Percentiles rank a stretch among this genome's conserved stretches.
Evolutionary conservation across 2,888 invertebrate species (phyloP).

Genomic region (Amphipoea lucens): DNA sequence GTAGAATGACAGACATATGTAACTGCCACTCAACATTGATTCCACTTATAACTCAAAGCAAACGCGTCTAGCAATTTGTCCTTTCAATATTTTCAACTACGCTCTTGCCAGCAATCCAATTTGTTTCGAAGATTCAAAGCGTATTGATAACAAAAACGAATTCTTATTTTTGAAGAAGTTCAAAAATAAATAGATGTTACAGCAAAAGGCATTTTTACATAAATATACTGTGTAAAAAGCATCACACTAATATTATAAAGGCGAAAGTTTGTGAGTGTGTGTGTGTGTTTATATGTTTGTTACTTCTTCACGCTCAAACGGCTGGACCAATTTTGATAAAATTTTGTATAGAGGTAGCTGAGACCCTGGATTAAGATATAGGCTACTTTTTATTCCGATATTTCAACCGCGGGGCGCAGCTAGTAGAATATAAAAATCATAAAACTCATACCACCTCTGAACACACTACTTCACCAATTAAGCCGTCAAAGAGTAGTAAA

Average conservation of each 20-base stretch:
- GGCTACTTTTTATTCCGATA: too few relatives aligned
- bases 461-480: slow-evolving; percentile 5
- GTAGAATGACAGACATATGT: slow-evolving; percentile 14
- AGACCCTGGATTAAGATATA: too few relatives aligned
- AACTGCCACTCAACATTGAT: slow-evolving; percentile 34
- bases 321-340: too few relatives aligned
- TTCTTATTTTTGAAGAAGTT: background rate
- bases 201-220: background rate
- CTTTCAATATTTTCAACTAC: slow-evolving; percentile 32
- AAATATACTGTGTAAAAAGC: background rate
- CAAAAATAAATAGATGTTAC: background rate
- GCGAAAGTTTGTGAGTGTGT: too few relatives aligned
- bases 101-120: slow-evolving; percentile 30
- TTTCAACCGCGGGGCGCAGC: too few relatives aligned
- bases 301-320: too few relatives aligned
- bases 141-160: slow-evolving; percentile 12
- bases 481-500: slow-evolving; percentile 21
- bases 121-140: slow-evolving; percentile 26
- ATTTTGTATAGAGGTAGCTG: too few relatives aligned
- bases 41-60: slow-evolving; percentile 14
- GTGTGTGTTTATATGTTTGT: too few relatives aligned
- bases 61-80: slow-evolving; percentile 31
- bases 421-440: background rate
- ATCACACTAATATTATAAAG: background rate
- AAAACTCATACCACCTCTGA: background rate